These are phyloP conservation scores for Tiliacea citrago DNA, from an alignment of 2,888 invertebrate genomes.

Conservation along the genomic window DNA sequence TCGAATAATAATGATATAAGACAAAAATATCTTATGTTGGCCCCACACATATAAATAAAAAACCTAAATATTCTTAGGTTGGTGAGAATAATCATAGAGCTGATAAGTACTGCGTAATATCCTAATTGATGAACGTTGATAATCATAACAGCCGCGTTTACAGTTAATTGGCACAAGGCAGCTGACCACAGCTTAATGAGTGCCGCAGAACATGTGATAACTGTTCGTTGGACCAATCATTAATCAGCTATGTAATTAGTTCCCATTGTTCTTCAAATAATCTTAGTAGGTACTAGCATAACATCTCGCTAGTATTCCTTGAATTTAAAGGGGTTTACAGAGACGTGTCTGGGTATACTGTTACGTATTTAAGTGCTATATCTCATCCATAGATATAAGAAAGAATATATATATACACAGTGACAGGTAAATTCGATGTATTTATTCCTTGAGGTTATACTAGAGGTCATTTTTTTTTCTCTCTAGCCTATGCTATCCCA, in stretches of 20 bases:
- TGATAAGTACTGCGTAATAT: not conserved
- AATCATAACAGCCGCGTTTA: slow-evolving; percentile 10
- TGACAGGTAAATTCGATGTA: too few species aligned
- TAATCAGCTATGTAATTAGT: slow-evolving; percentile 10
- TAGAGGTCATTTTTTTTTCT: too few species aligned
- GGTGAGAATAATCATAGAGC: not conserved
- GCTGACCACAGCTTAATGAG: slow-evolving; percentile 27
- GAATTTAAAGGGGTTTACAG: not conserved
- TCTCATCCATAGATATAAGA: too few species aligned
- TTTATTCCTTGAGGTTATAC: too few species aligned
- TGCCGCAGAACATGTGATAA: slow-evolving; percentile 29
- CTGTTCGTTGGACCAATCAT: slow-evolving; percentile 4
- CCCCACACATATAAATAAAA: not conserved
- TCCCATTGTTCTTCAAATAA: not conserved
- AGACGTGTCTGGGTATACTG: not conserved
- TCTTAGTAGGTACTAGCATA: not conserved
- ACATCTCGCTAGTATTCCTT: not conserved
- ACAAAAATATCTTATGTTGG: not conserved
- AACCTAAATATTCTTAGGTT: not conserved
- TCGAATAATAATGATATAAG: not conserved
- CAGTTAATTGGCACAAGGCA: slow-evolving; percentile 38
- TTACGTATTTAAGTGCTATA: not conserved
- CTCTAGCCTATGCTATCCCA: too few species aligned
- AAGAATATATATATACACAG: too few species aligned
- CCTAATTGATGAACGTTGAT: slow-evolving; percentile 26